Percentiles rank a stretch among this genome's conserved stretches.
Evolutionary conservation across 2,797 vertebrate genomes (phyloP).

Genomic region (Falco rusticolus): DNA sequence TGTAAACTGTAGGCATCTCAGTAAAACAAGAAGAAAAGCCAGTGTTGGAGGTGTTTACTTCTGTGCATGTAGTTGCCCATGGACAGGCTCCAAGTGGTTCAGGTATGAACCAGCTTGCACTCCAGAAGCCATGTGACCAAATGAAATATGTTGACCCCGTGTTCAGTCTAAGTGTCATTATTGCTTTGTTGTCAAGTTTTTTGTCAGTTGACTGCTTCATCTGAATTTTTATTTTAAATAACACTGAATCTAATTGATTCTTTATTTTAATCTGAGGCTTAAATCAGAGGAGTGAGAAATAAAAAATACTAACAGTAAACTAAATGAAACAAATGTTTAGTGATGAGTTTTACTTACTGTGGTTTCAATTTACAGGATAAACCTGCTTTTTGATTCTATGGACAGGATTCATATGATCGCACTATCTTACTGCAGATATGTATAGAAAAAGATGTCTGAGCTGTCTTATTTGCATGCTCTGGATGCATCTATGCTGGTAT

Average conservation of each 20-base stretch:
- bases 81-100: background rate
- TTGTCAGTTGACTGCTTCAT: background rate
- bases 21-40: background rate
- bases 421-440: background rate
- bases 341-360: fast-evolving
- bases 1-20: background rate
- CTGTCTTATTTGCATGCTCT: background rate
- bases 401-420: background rate
- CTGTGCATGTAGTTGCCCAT: background rate
- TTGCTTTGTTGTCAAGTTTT: background rate
- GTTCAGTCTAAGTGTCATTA: background rate
- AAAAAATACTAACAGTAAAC: background rate
- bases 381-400: background rate
- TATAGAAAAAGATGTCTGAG: background rate
- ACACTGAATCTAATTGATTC: background rate
- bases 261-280: background rate
- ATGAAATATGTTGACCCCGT: background rate
- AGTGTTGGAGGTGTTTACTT: background rate
- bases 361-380: background rate
- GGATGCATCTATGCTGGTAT: background rate
- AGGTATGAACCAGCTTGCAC: background rate
- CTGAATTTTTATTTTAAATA: background rate
- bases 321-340: background rate
- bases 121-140: background rate
- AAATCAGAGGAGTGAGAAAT: background rate